Evolutionary conservation across 1,140 invertebrate species (phyloP).

Genomic region (Drosophila nikananu): DNA sequence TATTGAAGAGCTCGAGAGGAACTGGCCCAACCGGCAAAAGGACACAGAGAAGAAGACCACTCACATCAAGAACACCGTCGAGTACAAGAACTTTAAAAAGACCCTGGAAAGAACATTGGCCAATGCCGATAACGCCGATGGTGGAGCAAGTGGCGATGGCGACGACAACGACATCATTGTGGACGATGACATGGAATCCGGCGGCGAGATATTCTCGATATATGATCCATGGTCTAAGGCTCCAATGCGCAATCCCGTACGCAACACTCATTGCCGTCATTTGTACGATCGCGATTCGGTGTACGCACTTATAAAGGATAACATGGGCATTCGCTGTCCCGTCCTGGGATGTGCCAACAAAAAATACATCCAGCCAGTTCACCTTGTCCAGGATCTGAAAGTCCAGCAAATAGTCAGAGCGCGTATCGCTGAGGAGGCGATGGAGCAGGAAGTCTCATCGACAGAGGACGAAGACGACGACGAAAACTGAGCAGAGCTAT

Average conservation of each 20-base stretch:
- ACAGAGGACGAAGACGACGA: conserved; percentile 8
- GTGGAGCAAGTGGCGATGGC: not conserved
- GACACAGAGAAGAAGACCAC: conserved; percentile 7
- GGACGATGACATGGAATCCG: conserved; percentile 10
- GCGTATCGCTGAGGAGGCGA: not conserved
- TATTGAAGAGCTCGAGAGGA: conserved; percentile 25
- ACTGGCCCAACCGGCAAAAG: not conserved
- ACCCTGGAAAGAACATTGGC: not conserved
- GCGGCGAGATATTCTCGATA: conserved; percentile 32
- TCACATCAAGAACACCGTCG: conserved; percentile 22
- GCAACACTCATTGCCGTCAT: conserved; percentile 55
- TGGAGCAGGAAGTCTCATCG: not conserved
- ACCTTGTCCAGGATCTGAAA: conserved; percentile 26
- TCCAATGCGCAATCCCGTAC: conserved; percentile 50
- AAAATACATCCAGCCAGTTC: conserved; percentile 25
- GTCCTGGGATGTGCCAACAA: conserved; percentile 49
- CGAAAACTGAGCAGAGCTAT: not conserved
- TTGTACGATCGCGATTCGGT: conserved; percentile 59
- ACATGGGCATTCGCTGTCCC: conserved; percentile 37
- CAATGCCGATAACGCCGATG: no score
- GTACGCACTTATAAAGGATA: conserved; percentile 25
- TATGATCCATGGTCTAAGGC: conserved; percentile 60
- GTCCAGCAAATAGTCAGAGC: not conserved
- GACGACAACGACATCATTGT: conserved; percentile 18
- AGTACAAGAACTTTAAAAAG: conserved; percentile 42